Percentiles rank a stretch among this genome's conserved stretches.
Conservation (phyloP, 2,113 vertebrate genomes). For the Corythornis cristatus region DNA sequence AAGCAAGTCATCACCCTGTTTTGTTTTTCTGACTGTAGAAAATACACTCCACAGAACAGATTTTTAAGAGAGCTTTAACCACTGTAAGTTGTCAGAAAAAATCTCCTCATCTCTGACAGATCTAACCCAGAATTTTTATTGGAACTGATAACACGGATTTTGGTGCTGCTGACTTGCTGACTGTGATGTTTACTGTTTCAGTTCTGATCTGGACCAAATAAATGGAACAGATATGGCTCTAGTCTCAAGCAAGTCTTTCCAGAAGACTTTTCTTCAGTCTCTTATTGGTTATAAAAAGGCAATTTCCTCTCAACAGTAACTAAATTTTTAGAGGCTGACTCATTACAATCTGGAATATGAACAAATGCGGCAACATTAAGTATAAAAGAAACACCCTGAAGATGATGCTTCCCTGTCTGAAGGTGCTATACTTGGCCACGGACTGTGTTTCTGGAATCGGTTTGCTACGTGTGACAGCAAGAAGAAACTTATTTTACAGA, state of each 20-base stretch:
- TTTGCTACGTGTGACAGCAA: constrained; percentile 42
- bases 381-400: constrained; percentile 53
- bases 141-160: neutral
- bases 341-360: constrained; percentile 6
- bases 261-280: constrained; percentile 33
- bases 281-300: constrained; percentile 17
- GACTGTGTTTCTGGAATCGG: constrained; percentile 37
- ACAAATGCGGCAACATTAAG: constrained; percentile 22
- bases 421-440: constrained; percentile 19
- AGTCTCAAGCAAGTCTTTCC: constrained; percentile 41
- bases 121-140: constrained; percentile 8
- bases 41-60: constrained; percentile 9
- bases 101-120: constrained; percentile 2
- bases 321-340: constrained; percentile 3
- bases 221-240: constrained; percentile 42
- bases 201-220: constrained; percentile 5
- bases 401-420: constrained; percentile 6
- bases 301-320: constrained; percentile 39
- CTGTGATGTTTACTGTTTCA: neutral
- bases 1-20: constrained; percentile 35
- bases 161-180: neutral
- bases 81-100: constrained; percentile 27
- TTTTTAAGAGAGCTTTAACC: constrained; percentile 24
- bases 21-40: neutral
- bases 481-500: constrained; percentile 32